Percentiles rank a stretch among this genome's conserved stretches.
Evolutionary conservation across 1,140 invertebrate species (phyloP).

Genomic region (Trichoplusia ni): DNA sequence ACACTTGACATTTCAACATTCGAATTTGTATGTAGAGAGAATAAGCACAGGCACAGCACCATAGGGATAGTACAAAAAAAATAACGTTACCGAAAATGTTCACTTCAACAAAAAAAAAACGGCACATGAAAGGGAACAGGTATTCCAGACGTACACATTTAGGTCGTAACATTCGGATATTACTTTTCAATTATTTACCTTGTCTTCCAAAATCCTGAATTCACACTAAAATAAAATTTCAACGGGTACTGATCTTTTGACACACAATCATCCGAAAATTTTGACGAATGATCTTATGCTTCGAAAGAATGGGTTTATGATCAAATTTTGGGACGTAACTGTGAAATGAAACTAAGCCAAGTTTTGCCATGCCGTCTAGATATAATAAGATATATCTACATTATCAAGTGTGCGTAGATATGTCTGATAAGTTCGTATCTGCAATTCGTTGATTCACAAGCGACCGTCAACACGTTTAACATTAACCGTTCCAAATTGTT

Average conservation of each 20-base stretch:
- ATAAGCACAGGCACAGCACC: too few relatives aligned
- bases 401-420: slow-evolving; percentile 20
- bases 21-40: too few relatives aligned
- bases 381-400: slow-evolving; percentile 28
- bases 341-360: too few relatives aligned
- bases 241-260: not conserved
- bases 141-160: slow-evolving; percentile 8
- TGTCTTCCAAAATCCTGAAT: slow-evolving; percentile 9
- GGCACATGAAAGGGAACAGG: slow-evolving; percentile 18
- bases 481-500: not conserved
- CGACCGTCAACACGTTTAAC: not conserved
- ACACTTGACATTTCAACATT: too few relatives aligned
- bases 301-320: not conserved
- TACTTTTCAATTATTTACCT: slow-evolving; percentile 24
- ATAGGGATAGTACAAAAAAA: too few relatives aligned
- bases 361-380: slow-evolving; percentile 26
- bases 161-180: not conserved
- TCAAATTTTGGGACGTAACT: too few relatives aligned
- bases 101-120: too few relatives aligned
- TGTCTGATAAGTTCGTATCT: slow-evolving; percentile 27
- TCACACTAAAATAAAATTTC: slow-evolving; percentile 1
- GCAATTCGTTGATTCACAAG: slow-evolving; percentile 16
- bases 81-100: too few relatives aligned
- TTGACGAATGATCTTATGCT: not conserved
- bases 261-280: not conserved